Evolutionary conservation across 2,797 vertebrate genomes (phyloP).

Genomic region (Rhynchotus rufescens): DNA sequence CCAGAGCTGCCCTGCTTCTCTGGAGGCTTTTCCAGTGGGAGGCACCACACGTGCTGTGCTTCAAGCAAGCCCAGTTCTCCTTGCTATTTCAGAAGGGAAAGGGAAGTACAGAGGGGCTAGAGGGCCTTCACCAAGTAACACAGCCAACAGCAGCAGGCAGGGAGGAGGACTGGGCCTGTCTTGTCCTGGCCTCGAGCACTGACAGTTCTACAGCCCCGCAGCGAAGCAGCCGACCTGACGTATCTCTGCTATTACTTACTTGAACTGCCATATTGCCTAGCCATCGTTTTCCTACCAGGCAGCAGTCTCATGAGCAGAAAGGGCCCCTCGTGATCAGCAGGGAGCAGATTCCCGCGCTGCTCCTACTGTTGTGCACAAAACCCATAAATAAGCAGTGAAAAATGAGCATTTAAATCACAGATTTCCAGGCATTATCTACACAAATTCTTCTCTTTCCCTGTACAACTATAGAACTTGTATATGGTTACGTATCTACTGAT

Average conservation of each 20-base stretch:
- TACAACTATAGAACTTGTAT: background rate
- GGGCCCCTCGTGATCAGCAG: background rate
- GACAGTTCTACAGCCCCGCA: background rate
- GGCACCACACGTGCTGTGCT: no score
- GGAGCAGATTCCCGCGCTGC: background rate
- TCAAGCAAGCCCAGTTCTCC: background rate
- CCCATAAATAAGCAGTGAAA: background rate
- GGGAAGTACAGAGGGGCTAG: background rate
- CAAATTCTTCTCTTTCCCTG: background rate
- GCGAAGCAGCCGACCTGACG: background rate
- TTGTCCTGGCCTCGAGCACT: background rate
- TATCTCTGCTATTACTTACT: background rate
- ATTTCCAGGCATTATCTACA: background rate
- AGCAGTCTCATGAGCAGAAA: background rate
- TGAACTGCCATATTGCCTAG: background rate
- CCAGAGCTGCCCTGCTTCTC: background rate
- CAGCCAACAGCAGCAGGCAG: background rate
- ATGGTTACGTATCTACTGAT: background rate
- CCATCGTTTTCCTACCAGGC: background rate
- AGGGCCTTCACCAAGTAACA: background rate
- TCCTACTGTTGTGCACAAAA: background rate
- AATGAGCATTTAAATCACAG: background rate
- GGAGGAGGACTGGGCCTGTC: background rate
- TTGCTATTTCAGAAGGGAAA: background rate
- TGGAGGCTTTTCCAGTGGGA: background rate